These are phyloP conservation scores for Sipha flava DNA, from an alignment of 1,140 invertebrate species.

Conservation along the genomic window DNA sequence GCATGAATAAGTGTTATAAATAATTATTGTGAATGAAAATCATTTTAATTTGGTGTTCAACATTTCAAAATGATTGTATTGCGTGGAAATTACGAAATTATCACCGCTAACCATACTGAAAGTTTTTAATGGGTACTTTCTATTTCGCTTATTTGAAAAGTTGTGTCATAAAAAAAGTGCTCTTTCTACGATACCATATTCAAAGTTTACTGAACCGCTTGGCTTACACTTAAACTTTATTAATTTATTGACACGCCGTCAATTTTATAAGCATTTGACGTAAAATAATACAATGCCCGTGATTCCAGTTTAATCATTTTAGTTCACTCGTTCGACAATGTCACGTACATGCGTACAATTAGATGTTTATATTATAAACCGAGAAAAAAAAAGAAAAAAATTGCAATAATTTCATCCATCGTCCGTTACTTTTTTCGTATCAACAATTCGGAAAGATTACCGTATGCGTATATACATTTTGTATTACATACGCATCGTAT, in stretches of 20 bases:
- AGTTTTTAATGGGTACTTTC: background rate
- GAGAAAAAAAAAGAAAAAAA: no score
- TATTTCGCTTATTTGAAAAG: background rate
- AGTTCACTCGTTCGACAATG: no score
- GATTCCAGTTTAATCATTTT: background rate
- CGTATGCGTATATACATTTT: no score
- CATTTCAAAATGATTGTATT: background rate
- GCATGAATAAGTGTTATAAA: no score
- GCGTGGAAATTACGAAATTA: no score
- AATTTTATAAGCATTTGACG: background rate
- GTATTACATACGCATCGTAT: no score
- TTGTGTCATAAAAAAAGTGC: background rate
- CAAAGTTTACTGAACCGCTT: background rate
- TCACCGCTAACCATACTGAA: background rate
- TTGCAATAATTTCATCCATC: no score
- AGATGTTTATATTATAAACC: background rate
- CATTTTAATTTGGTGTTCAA: background rate
- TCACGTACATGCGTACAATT: no score
- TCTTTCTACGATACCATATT: background rate
- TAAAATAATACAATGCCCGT: background rate
- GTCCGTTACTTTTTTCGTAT: no score
- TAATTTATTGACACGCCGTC: background rate
- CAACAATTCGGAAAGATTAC: no score
- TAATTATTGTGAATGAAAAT: background rate
- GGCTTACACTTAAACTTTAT: background rate